Percentiles rank a stretch among this genome's conserved stretches.
phyloP scores from a whole-genome alignment of 2,113 vertebrate species.

The Sylvietta virens region DNA sequence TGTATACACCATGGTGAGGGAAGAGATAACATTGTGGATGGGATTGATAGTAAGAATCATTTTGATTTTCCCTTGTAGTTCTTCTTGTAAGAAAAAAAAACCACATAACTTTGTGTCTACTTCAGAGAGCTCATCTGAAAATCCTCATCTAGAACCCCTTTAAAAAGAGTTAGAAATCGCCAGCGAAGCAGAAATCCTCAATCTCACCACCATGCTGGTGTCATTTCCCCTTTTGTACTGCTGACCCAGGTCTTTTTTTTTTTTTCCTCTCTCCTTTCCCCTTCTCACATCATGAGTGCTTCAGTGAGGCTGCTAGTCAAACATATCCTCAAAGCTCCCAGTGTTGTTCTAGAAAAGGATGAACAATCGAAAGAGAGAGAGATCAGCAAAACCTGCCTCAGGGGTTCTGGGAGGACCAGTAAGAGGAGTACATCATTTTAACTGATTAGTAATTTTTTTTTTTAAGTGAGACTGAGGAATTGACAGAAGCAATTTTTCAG shows the following conservation, averaged over 20 bases:
- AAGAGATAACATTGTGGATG: not conserved
- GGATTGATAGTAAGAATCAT: not conserved
- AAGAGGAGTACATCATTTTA: not conserved
- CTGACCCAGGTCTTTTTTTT: not conserved
- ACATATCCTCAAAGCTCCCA: not conserved
- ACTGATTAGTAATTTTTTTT: not conserved
- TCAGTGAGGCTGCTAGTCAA: constrained; percentile 3
- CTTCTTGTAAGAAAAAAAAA: not conserved
- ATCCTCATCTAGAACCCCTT: not conserved
- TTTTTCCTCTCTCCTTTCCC: not conserved
- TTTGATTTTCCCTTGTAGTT: not conserved
- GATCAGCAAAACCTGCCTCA: not conserved
- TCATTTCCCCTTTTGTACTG: not conserved
- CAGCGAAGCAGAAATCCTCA: constrained; percentile 50
- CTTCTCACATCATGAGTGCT: not conserved
- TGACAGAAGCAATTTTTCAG: not conserved
- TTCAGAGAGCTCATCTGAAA: constrained; percentile 49
- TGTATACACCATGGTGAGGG: accelerated
- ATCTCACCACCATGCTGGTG: constrained; percentile 1
- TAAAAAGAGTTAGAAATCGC: constrained; percentile 11
- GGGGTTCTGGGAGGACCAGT: not conserved
- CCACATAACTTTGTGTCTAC: not conserved
- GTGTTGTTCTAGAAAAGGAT: not conserved
- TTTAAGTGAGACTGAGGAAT: not conserved
- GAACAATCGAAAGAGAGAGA: not conserved